A percentile compares a stretch with the other conserved stretches of the same genome.
phyloP scores from a whole-genome alignment of 1,140 invertebrate species.

The Palaemon carinicauda region DNA sequence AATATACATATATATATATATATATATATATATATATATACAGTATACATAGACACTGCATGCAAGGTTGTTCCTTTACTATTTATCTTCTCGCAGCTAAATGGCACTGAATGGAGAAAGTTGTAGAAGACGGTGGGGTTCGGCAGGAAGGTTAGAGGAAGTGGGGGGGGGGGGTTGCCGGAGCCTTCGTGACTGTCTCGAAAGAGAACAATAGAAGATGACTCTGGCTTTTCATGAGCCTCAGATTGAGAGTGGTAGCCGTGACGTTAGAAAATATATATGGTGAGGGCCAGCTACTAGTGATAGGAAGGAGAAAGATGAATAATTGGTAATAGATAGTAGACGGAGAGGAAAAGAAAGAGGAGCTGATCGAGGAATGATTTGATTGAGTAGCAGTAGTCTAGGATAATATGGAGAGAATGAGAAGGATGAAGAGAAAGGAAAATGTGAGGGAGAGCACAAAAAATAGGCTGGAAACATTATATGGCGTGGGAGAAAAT shows the following conservation, averaged over 20 bases:
- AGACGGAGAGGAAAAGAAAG: not conserved
- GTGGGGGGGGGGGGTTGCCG: not conserved
- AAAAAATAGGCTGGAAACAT: too few relatives aligned
- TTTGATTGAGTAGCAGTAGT: too few relatives aligned
- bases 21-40: not conserved
- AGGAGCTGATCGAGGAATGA: too few relatives aligned
- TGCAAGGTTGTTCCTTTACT: too few relatives aligned
- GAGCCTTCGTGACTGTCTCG: not conserved
- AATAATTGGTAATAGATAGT: not conserved
- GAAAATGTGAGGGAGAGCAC: too few relatives aligned
- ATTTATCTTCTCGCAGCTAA: too few relatives aligned
- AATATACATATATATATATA: not conserved
- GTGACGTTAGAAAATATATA: not conserved
- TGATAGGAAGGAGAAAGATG: too few relatives aligned
- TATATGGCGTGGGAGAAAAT: too few relatives aligned
- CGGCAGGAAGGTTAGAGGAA: not conserved
- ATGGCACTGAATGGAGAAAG: too few relatives aligned
- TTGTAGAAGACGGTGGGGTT: not conserved
- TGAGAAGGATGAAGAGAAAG: too few relatives aligned
- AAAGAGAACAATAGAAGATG: not conserved
- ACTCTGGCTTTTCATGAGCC: not conserved
- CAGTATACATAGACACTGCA: not conserved
- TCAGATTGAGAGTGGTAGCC: not conserved
- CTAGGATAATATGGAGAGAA: too few relatives aligned
- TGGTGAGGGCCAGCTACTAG: not conserved